Evolutionary conservation across 2,888 invertebrate genomes (phyloP), one percentile per base, ranked within the genome.

Genomic region (Xylophagus ater): DNA sequence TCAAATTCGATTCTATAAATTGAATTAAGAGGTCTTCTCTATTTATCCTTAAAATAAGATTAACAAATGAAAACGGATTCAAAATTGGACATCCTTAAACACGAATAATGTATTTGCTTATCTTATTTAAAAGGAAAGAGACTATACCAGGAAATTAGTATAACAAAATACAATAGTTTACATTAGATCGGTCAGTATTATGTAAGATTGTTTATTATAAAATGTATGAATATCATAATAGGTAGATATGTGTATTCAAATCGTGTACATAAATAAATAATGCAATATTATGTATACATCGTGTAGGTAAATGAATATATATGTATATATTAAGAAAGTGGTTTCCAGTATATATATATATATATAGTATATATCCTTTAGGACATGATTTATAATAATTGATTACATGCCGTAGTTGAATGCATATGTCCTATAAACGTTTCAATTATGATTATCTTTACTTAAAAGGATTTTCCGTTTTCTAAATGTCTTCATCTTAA

Each of bases 1-100:
- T n/a, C 13, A 26, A 5, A 5, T 12, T 26, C 26, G 26, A 26
- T 26, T n/a, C 13, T 6, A 26, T n/a, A 26, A 26, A 26, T 26
- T 26, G 26, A 26, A 26, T 26, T 26, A 26, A n/a, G 26, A n/a
- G n/a, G n/a, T n/a, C n/a, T n/a, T n/a, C 12, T 26, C n/a, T 26
- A n/a, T 26, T 26, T 26, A 26, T n/a, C n/a, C 12, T 5, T 10
- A 6, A 26, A 26, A 26, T 26, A 26, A 26, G 26, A 26, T 26
- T n/a, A n/a, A n/a, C n/a, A n/a, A n/a, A n/a, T 26, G 26, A 26
- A n/a, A n/a, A n/a, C n/a, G 7, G 26, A 6, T 12, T 26, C 12
- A 26, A 6, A 26, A 26, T 26, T 26, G n/a, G 26, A 26, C 26
- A 26, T 26, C 26, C 12, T 26, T n/a, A 23, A 26, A 26, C 26